Conservation (phyloP, 2,797 vertebrate genomes). For the Rhabdomys pumilio region DNA sequence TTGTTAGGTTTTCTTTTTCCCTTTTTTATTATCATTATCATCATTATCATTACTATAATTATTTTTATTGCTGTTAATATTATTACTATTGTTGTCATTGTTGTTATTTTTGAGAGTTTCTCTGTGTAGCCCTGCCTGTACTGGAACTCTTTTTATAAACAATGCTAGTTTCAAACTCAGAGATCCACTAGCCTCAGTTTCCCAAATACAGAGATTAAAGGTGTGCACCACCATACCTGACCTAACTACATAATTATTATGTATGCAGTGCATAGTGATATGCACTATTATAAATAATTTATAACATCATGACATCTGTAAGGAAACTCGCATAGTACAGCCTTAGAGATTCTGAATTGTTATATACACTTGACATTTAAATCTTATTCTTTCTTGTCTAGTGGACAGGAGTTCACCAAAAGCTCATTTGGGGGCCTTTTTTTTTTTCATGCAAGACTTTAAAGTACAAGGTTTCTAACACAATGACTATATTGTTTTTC, state of each 20-base stretch:
- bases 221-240: not conserved
- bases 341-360: not conserved
- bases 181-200: too few relatives aligned
- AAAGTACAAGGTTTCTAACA: not conserved
- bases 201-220: not conserved
- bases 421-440: accelerated
- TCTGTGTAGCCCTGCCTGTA: not conserved
- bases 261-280: not conserved
- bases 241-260: not conserved
- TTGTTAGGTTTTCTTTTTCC: not conserved
- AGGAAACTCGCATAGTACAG: accelerated
- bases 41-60: too few relatives aligned
- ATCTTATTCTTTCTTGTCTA: not conserved
- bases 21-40: not conserved
- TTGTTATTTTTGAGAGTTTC: not conserved
- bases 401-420: not conserved
- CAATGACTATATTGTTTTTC: not conserved
- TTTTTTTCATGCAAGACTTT: not conserved
- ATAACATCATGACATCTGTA: not conserved
- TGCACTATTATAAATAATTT: not conserved
- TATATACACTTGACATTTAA: not conserved
- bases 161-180: not conserved
- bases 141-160: not conserved
- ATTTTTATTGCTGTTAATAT: too few relatives aligned
- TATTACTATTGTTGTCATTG: not conserved